phyloP scores from a whole-genome alignment of 2,888 invertebrate genomes.

The Myopa testacea region DNA sequence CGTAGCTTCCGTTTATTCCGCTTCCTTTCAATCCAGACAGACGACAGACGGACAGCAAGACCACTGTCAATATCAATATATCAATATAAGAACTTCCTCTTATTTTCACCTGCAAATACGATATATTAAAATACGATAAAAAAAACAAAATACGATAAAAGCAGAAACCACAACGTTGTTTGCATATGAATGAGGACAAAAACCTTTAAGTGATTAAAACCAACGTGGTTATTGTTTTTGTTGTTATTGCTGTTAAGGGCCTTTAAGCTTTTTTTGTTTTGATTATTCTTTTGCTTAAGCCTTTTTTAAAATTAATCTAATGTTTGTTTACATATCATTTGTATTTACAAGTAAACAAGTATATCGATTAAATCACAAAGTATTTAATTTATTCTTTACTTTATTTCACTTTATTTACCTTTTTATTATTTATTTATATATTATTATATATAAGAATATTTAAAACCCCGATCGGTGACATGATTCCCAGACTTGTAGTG shows the following conservation, averaged over 20 bases:
- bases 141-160: slow-evolving; percentile 5
- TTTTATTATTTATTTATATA: no score
- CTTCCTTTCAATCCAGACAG: slow-evolving; percentile 1
- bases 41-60: background rate
- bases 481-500: slow-evolving; percentile 10
- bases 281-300: no score
- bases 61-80: background rate
- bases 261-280: no score
- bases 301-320: no score
- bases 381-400: no score
- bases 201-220: slow-evolving; percentile 5
- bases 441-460: no score
- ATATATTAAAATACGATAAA: background rate
- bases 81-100: slow-evolving; percentile 4
- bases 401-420: no score
- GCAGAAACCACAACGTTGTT: slow-evolving; percentile 26
- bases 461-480: background rate
- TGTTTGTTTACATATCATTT: no score
- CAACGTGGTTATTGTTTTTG: no score
- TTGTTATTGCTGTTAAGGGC: no score
- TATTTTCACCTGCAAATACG: background rate
- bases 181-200: slow-evolving; percentile 30
- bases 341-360: no score
- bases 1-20: background rate
- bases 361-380: no score